phyloP scores from a whole-genome alignment of 2,797 vertebrate genomes.

The Gymnocypris eckloni region DNA sequence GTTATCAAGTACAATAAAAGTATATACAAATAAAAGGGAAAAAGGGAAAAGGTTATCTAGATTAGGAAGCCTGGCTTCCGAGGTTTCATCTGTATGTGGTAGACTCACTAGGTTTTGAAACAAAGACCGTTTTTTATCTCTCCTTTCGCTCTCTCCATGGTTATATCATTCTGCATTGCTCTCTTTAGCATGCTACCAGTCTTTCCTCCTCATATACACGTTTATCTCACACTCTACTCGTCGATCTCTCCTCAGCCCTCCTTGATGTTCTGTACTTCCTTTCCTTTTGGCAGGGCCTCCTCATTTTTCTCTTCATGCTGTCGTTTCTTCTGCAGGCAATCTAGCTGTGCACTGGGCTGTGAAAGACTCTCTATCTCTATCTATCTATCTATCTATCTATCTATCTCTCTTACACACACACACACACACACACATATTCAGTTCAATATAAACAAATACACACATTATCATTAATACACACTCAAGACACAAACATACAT shows the following conservation, averaged over 20 bases:
- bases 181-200: neutral
- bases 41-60: neutral
- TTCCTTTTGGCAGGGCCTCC: slow-evolving; percentile 56
- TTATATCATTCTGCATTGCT: slow-evolving; percentile 37
- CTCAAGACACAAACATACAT: slow-evolving; percentile 15
- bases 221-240: slow-evolving; percentile 39
- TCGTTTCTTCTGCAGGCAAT: slow-evolving; percentile 70
- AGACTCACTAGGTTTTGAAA: neutral
- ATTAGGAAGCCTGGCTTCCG: neutral
- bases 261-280: neutral
- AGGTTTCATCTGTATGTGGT: neutral
- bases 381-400: slow-evolving; percentile 43
- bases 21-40: too few relatives aligned
- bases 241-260: slow-evolving; percentile 31
- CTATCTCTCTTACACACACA: neutral
- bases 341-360: slow-evolving; percentile 73
- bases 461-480: slow-evolving; percentile 33
- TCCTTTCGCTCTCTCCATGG: slow-evolving; percentile 5
- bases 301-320: slow-evolving; percentile 63
- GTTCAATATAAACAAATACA: slow-evolving; percentile 29
- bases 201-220: slow-evolving; percentile 2
- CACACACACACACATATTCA: neutral
- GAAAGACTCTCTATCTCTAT: slow-evolving; percentile 68
- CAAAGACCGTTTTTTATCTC: neutral
- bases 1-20: neutral